phyloP scores from a whole-genome alignment of 64 coral and sea anemone species.

The Cladopsammia gracilis region DNA sequence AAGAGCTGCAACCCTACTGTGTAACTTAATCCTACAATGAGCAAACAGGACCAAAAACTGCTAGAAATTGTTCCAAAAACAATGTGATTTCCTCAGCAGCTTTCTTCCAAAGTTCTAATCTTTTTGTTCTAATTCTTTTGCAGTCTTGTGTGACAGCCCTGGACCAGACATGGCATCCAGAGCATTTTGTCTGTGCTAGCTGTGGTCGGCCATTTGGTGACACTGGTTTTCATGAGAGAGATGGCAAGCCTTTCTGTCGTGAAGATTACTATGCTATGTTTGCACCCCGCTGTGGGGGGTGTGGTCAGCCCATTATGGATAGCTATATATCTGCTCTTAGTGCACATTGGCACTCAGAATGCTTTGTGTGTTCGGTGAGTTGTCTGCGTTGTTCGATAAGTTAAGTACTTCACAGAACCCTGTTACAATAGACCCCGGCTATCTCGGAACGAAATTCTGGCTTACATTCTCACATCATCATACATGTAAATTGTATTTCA shows the following conservation, averaged over 20 bases:
- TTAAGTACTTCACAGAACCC: too few relatives aligned
- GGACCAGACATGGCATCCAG: slow-evolving; percentile 99
- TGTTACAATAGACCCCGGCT: too few relatives aligned
- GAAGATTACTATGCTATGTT: slow-evolving; percentile 99
- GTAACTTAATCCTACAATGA: too few relatives aligned
- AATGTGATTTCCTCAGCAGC: too few relatives aligned
- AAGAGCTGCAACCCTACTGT: too few relatives aligned
- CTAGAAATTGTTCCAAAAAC: too few relatives aligned
- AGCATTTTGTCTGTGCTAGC: slow-evolving; percentile 95
- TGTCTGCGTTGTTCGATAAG: too few relatives aligned
- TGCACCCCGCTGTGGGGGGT: slow-evolving; percentile 96
- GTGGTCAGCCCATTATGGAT: slow-evolving; percentile 98
- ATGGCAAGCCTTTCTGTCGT: slow-evolving; percentile 96
- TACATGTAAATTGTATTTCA: too few relatives aligned
- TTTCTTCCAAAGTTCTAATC: too few relatives aligned
- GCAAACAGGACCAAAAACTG: too few relatives aligned
- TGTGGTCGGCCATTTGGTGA: slow-evolving; percentile 96
- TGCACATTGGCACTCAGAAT: slow-evolving; percentile 97
- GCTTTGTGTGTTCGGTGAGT: slow-evolving; percentile 98
- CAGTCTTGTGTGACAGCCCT: slow-evolving; percentile 99
- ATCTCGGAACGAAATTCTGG: too few relatives aligned
- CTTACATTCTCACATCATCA: too few relatives aligned
- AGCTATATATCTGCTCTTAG: slow-evolving; percentile 97
- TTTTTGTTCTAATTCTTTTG: background rate
- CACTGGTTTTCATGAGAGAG: slow-evolving; percentile 96